Base-by-base conservation (phyloP, 2,113 vertebrate genomes). In the Podocnemis expansa region DNA sequence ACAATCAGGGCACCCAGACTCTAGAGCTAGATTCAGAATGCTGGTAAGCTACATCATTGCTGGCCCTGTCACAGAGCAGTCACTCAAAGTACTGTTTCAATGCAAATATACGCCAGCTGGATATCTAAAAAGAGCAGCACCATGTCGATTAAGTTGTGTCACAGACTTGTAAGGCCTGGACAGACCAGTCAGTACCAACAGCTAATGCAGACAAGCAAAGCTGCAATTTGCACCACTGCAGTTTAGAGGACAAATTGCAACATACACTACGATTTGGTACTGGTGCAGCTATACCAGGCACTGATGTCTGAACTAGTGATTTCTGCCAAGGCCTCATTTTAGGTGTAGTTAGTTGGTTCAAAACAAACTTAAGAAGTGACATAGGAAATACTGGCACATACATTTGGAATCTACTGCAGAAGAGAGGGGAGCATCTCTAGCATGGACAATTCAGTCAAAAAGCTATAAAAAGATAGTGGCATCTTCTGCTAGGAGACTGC, bases 71-170 rank as follows among this genome's bases (percentile, higher is more conserved):
- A 5, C 12, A 6, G 4, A 16, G 51, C 73, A 13, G 13, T 8
- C 63, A 52, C 10, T 4, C 0, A 27, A 76, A 29, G 67, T 60
- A 34, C 2, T 2, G 70, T 41, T 85, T 52, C 8, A 1, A 0
- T 43, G 63, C 86, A 76, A n/a, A 78, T 17, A 5, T 56, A 76
- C 14, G 24, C 38, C 41, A 13, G 24, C 22, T 12, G 70, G 70
- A 75, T 41, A 41, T 45, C 41, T 4, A 41, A 45, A 24, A 76
- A 76, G 24, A 76, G 73, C 73, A 76, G 25, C 27, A 24, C 6
- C 41, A 45, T 45, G 38, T 76, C 22, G 16, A 16, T 45, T 10
- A 45, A 29, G 12, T 29, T 76, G 41, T 41, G 12, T 76, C 45
- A 45, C 41, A 13, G 41, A 29, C 19, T 38, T 5, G 14, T 34